Evolutionary conservation across 1,140 invertebrate genomes (phyloP), one percentile per base, ranked within the genome.

Genomic region (Gryllus bimaculatus): DNA sequence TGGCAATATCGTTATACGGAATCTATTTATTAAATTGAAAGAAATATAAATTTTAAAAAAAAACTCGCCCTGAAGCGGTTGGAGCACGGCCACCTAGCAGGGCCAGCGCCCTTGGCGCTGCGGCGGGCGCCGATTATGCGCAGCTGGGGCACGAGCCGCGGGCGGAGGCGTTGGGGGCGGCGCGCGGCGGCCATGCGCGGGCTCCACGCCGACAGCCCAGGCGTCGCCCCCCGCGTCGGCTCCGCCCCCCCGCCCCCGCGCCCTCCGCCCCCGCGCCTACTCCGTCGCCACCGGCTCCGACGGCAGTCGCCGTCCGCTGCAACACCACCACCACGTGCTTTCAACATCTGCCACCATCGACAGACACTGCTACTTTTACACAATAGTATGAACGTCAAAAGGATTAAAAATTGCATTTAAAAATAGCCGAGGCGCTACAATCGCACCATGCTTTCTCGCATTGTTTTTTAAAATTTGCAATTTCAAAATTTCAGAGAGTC

Each of bases 81-180:
- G 47, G n/a, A 97, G 86, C 20, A 98, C 91, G 73, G 94, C 95
- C 20, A 97, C 95, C 88, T 96, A 93, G 96, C 96, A 98, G 0
- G 95, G 95, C 96, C 96, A 98, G 83, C 92, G 92, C 94, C 93
- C 80, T 90, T 91, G 8, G 87, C 85, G 0, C 95, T 88, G 77
- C 94, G 92, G 75, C 90, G 87, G 0, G 96, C 96, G 0, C 96
- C 96, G 75, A 98, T 94, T 48, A 98, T 97, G 81, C 93, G 49
- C 7, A 75, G 20, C 8, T 47, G 26, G n/a, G 74, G 21, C 74
- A 76, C 12, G n/a, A 0, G 8, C 7, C 15, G 74, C 47, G 20
- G 1, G 48, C 79, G 8, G 20, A 82, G 7, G 26, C 26, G 26
- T 39, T 39, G 26, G 26, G n/a, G 74, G 21, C 74, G 73, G 48